phyloP scores from a whole-genome alignment of 2,797 vertebrate genomes.

The Phoxinus dragarum region DNA sequence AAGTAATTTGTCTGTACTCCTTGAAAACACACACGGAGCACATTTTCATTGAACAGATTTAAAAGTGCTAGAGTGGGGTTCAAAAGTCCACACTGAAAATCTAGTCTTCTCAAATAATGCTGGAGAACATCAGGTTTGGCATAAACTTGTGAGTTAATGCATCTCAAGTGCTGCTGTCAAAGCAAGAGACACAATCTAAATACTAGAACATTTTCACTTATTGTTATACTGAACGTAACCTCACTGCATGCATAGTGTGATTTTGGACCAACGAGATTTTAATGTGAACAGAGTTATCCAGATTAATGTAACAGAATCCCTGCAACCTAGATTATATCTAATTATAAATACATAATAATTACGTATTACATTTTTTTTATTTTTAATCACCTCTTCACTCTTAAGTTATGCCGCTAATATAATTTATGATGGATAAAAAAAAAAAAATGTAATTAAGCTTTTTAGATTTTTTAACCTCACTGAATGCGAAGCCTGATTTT shows the following conservation, averaged over 20 bases:
- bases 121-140: neutral
- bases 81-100: neutral
- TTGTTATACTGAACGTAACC: neutral
- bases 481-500: neutral
- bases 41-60: neutral
- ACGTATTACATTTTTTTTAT: too few relatives aligned
- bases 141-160: neutral
- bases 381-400: neutral
- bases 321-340: neutral
- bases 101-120: neutral
- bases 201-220: neutral
- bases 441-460: too few relatives aligned
- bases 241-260: neutral
- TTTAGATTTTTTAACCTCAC: slow-evolving; percentile 13
- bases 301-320: neutral
- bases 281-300: neutral
- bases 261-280: neutral
- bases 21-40: neutral
- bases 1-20: neutral
- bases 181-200: neutral
- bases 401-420: neutral
- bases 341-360: neutral
- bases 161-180: neutral
- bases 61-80: neutral
- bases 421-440: neutral